Evolutionary conservation across 2,888 invertebrate genomes (phyloP).

Genomic region (Rapana venosa): DNA sequence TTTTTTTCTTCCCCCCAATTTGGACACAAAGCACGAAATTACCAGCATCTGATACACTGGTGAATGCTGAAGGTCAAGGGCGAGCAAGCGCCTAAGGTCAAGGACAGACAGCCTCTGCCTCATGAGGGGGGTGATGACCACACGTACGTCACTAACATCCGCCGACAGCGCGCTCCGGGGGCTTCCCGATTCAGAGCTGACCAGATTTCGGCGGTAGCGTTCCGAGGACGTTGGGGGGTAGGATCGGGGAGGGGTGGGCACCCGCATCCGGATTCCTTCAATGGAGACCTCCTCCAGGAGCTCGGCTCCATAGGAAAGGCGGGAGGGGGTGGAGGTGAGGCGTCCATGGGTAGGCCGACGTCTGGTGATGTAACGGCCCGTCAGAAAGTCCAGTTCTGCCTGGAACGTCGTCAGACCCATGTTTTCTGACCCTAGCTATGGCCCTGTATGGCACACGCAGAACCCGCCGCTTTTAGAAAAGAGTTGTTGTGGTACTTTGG

Average conservation of each 20-base stretch:
- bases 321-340: constrained; percentile 19
- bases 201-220: not conserved
- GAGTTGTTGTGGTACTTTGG: too few species aligned
- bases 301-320: not conserved
- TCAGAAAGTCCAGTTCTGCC: constrained; percentile 40
- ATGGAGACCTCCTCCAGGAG: constrained; percentile 34
- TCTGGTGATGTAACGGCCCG: constrained; percentile 37
- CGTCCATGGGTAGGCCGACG: constrained; percentile 27
- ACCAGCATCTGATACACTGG: not conserved
- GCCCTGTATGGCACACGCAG: not conserved
- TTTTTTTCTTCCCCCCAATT: not conserved
- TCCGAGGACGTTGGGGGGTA: not conserved
- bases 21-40: not conserved
- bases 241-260: constrained; percentile 11
- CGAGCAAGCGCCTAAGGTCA: not conserved
- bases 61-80: constrained; percentile 34
- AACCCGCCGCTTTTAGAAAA: not conserved
- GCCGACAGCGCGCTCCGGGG: not conserved
- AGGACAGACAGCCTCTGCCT: constrained; percentile 5
- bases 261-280: constrained; percentile 25
- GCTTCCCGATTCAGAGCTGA: not conserved
- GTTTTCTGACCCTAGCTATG: not conserved
- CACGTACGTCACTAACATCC: constrained; percentile 21
- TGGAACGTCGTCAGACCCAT: constrained; percentile 32
- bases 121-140: constrained; percentile 36